These are phyloP conservation scores for Trogon surrucura DNA, from an alignment of 2,113 vertebrate species.

Conservation along the genomic window DNA sequence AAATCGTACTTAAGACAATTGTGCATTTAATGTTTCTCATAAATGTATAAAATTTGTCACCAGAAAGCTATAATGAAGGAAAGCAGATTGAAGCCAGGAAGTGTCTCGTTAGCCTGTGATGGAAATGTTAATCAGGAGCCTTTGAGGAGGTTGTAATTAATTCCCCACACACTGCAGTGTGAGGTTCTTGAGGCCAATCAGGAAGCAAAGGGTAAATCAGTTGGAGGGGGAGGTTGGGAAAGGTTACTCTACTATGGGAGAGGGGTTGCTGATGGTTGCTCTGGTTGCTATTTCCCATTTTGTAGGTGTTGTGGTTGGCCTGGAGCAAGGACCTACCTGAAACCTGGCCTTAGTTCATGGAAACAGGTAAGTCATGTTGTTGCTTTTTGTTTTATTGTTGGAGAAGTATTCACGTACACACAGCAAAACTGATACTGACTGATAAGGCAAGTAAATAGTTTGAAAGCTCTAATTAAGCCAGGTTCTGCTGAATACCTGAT, in stretches of 20 bases:
- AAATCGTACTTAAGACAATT: background rate
- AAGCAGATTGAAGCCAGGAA: constrained; percentile 53
- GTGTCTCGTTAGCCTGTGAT: constrained; percentile 47
- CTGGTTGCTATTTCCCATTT: rapidly evolving
- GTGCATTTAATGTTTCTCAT: constrained; percentile 43
- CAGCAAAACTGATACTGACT: background rate
- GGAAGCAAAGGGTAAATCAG: constrained; percentile 4
- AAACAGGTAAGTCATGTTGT: background rate
- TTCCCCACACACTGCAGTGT: background rate
- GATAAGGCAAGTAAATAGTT: background rate
- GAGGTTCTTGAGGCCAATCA: constrained; percentile 30
- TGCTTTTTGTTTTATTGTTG: background rate
- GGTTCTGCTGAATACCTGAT: background rate
- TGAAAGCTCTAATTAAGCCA: background rate
- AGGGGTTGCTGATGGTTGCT: background rate
- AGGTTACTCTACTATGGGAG: background rate
- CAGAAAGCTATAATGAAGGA: constrained; percentile 50
- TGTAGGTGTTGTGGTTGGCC: background rate
- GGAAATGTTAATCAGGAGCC: constrained; percentile 53
- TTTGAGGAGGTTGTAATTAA: constrained; percentile 49
- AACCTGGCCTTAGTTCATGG: background rate
- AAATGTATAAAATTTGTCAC: constrained; percentile 29
- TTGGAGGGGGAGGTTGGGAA: background rate
- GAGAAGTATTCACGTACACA: rapidly evolving
- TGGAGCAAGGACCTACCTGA: background rate